A percentile compares a stretch with the other conserved stretches of the same genome.
phyloP scores from a whole-genome alignment of 2,113 vertebrate species.

The Crotalus tigris region DNA sequence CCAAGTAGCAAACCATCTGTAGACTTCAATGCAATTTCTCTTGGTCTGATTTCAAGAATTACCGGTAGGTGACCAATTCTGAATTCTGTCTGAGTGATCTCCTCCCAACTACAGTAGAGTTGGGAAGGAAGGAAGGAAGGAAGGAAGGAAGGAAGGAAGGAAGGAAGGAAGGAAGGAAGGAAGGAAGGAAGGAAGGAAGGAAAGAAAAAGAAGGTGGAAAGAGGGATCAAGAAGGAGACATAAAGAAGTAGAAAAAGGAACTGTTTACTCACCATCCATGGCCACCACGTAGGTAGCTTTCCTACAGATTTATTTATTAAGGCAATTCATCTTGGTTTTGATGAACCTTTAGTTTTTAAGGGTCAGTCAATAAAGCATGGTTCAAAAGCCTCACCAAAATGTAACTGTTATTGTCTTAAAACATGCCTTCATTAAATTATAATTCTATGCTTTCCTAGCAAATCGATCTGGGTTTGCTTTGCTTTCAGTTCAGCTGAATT shows the following conservation, averaged over 20 bases:
- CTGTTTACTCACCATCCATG: neutral
- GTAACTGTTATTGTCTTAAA: slow-evolving; percentile 24
- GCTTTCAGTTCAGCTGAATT: slow-evolving; percentile 33
- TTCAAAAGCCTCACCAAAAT: neutral
- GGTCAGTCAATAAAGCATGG: neutral
- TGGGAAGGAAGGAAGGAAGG: neutral
- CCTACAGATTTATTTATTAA: neutral
- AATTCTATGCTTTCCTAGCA: slow-evolving; percentile 22
- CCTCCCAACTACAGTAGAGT: neutral
- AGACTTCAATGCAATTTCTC: neutral
- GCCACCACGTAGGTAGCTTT: neutral
- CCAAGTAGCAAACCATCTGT: neutral
- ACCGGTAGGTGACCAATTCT: neutral
- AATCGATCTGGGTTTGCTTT: slow-evolving; percentile 27
- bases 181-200: no score
- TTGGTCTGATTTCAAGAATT: neutral
- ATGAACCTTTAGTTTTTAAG: neutral
- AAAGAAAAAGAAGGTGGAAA: neutral
- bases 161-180: no score
- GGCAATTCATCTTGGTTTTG: neutral
- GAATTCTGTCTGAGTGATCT: neutral
- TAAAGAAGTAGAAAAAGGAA: neutral
- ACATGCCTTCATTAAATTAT: slow-evolving; percentile 17
- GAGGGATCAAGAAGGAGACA: neutral
- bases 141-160: no score